Conservation (phyloP, 2,888 invertebrate genomes). For the Dugesia japonica region DNA sequence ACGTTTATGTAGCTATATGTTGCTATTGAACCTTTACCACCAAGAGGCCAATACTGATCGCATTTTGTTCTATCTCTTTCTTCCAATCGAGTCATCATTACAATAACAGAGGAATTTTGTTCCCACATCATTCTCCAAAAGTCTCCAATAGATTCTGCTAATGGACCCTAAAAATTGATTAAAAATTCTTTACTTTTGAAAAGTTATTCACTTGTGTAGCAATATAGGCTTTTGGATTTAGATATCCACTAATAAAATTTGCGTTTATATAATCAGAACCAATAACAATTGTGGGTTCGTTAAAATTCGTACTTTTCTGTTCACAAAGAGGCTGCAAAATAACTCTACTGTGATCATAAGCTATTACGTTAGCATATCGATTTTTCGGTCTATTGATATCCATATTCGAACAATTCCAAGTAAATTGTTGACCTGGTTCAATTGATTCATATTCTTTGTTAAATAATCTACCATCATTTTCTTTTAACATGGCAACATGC, state of each 20-base stretch:
- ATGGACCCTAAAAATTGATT: constrained; percentile 59
- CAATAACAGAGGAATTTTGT: constrained; percentile 74
- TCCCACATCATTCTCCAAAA: constrained; percentile 99
- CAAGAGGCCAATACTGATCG: constrained; percentile 73
- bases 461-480: constrained; percentile 86
- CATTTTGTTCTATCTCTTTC: constrained; percentile 79
- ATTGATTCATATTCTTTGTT: constrained; percentile 93
- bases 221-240: constrained; percentile 91
- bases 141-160: constrained; percentile 88
- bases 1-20: constrained; percentile 59
- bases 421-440: constrained; percentile 96
- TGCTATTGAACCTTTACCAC: constrained; percentile 79
- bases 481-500: constrained; percentile 83
- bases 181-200: no score
- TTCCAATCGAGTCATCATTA: constrained; percentile 98
- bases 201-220: constrained; percentile 74
- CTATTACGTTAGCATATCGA: constrained; percentile 94
- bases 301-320: constrained; percentile 81
- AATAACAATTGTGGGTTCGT: constrained; percentile 57
- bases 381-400: constrained; percentile 96
- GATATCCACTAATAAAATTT: constrained; percentile 95
- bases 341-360: constrained; percentile 91
- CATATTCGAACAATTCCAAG: constrained; percentile 95
- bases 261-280: constrained; percentile 97
- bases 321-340: constrained; percentile 75